phyloP scores from a whole-genome alignment of 2,113 vertebrate species.

The Aspiorhynchus laticeps region DNA sequence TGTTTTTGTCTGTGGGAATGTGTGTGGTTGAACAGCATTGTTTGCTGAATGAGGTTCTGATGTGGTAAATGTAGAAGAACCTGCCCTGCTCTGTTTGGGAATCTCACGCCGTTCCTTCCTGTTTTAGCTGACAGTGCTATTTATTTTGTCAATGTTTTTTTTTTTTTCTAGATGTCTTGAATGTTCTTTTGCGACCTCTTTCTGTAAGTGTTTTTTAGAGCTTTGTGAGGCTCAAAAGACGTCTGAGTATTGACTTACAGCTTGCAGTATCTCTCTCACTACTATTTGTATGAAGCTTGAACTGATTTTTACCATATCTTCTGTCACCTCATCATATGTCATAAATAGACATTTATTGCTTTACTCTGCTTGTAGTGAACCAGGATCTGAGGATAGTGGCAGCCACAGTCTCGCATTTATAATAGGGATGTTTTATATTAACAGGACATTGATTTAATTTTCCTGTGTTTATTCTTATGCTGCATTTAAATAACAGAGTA shows the following conservation, averaged over 20 bases:
- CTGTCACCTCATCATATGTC: background rate
- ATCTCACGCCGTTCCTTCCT: constrained; percentile 23
- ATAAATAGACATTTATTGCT: background rate
- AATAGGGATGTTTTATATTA: background rate
- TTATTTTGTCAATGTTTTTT: constrained; percentile 1
- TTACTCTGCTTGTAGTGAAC: background rate
- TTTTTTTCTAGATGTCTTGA: constrained; percentile 1
- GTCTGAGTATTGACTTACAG: background rate
- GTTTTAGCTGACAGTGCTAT: constrained; percentile 21
- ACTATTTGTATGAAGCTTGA: constrained; percentile 7
- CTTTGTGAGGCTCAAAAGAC: background rate
- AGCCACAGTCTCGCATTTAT: background rate
- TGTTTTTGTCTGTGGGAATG: background rate
- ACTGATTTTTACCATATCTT: background rate
- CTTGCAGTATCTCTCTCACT: constrained; percentile 22
- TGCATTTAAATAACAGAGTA: background rate
- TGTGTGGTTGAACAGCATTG: background rate
- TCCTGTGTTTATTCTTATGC: background rate
- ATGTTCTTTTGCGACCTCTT: background rate
- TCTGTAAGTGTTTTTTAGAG: constrained; percentile 8
- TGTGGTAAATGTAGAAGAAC: constrained; percentile 10
- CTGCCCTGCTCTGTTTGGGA: background rate
- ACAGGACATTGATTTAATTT: background rate
- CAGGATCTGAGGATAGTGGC: background rate
- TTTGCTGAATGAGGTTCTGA: background rate